phyloP scores from a whole-genome alignment of 2,888 invertebrate species.

The Brenthis daphne region DNA sequence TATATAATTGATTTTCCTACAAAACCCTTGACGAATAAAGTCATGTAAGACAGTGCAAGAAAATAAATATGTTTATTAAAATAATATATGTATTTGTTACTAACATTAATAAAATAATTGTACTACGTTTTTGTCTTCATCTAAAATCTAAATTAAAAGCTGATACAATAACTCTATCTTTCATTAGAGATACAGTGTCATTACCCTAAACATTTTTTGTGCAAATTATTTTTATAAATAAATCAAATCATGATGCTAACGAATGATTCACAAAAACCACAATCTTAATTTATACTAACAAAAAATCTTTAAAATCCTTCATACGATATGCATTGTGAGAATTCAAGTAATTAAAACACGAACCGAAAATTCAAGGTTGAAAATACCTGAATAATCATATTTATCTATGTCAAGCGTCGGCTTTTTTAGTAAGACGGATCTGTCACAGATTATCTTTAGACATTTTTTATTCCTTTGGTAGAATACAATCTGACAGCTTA shows the following conservation, averaged over 20 bases:
- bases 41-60: background rate
- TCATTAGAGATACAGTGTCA: background rate
- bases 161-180: too few species aligned
- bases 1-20: conserved; percentile 69
- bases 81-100: background rate
- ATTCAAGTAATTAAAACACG: conserved; percentile 77
- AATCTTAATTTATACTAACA: conserved; percentile 11
- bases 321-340: conserved; percentile 75
- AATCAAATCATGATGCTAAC: conserved; percentile 7
- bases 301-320: conserved; percentile 40
- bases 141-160: too few species aligned
- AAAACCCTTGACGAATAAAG: conserved; percentile 15
- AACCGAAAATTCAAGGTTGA: conserved; percentile 66
- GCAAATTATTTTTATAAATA: background rate
- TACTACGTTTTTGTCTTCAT: too few species aligned
- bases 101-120: too few species aligned
- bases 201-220: conserved; percentile 1
- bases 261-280: conserved; percentile 25
- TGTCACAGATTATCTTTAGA: conserved; percentile 78
- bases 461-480: conserved; percentile 77
- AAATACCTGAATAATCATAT: conserved; percentile 76
- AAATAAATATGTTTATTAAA: background rate
- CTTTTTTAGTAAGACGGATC: conserved; percentile 79
- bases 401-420: conserved; percentile 77
- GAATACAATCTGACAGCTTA: conserved; percentile 78